Base-by-base conservation (phyloP, 2,888 invertebrate species). In the Caenorhabditis sp. region DNA sequence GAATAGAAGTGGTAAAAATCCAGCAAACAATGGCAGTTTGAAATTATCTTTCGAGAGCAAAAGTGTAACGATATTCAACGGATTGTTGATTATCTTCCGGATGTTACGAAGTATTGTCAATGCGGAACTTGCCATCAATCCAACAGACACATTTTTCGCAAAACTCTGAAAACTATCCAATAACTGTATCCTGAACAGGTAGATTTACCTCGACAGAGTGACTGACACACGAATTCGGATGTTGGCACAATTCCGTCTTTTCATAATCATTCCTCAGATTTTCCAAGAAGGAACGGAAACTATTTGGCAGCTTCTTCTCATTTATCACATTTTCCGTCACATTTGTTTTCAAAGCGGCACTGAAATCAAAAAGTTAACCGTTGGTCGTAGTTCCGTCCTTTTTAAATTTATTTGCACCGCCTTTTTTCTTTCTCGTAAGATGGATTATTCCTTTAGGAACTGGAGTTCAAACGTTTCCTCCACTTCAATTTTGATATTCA, bases 101-200 rank as follows among this genome's bases (percentile, higher is more conserved):
- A 79, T 11, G 24, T 78, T 80, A 26, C 66, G 45, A 0, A 79
- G 0, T 7, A 85, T 32, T 24, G 77, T 59, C 13, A 85, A 24
- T 1, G 46, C 63, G 2, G 78, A 63, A n/a, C 73, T 79, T 0
- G 88, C 81, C n/a, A 75, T 80, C 50, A 87, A 89, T 13, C 90
- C 90, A 22, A 88, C 52, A 17, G 85, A 82, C 72, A 90, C 90
- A 79, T 89, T 89, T 61, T 85, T 81, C 7, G 55, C 30, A n/a
- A 78, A 79, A 9, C 74, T 65, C 82, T 82, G 66, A 68, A 79
- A 72, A 32, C n/a, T n/a, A n/a, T n/a, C n/a, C n/a, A n/a, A n/a
- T n/a, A n/a, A n/a, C n/a, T n/a, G n/a, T n/a, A n/a, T n/a, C n/a
- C n/a, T n/a, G n/a, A n/a, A n/a, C n/a, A n/a, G n/a, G n/a, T n/a